Evolutionary conservation across 2,113 vertebrate genomes (phyloP).

Genomic region (Prionailurus bengalensis): DNA sequence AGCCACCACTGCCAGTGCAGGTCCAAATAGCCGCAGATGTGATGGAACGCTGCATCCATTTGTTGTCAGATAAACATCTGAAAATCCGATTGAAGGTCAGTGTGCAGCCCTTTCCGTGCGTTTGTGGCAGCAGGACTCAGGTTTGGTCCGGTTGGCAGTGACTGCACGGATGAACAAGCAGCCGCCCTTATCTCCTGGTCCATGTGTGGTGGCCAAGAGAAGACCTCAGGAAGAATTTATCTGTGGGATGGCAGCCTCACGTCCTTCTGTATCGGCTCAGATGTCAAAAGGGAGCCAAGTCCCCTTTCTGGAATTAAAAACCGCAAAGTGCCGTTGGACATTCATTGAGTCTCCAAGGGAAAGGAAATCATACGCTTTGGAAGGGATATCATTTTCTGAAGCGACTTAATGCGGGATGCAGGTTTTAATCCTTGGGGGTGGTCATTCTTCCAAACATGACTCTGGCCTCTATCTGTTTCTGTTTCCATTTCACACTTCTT

Average conservation of each 20-base stretch:
- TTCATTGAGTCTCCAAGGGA: background rate
- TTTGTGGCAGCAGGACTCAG: background rate
- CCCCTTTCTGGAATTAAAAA: constrained; percentile 16
- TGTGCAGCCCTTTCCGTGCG: fast-evolving
- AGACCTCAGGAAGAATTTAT: background rate
- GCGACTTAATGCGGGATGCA: background rate
- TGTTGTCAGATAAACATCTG: constrained; percentile 91
- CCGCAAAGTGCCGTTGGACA: background rate
- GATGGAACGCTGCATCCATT: constrained; percentile 94
- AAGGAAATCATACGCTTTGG: constrained; percentile 32
- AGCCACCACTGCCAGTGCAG: constrained; percentile 88
- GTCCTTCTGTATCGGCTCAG: constrained; percentile 32
- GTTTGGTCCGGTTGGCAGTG: background rate
- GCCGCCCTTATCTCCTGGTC: constrained; percentile 6
- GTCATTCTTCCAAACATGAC: constrained; percentile 42
- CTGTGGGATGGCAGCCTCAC: constrained; percentile 13
- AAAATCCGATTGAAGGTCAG: constrained; percentile 93
- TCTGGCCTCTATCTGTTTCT: constrained; percentile 34
- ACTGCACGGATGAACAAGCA: background rate
- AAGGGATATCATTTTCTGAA: constrained; percentile 57
- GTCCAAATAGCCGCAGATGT: constrained; percentile 91
- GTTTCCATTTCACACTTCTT: constrained; percentile 23
- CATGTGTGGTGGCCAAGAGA: background rate
- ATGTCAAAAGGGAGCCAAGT: constrained; percentile 16
- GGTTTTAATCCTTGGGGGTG: constrained; percentile 36